These are phyloP conservation scores for Drosophila tristis DNA, from an alignment of 1,140 invertebrate species.

Conservation along the genomic window DNA sequence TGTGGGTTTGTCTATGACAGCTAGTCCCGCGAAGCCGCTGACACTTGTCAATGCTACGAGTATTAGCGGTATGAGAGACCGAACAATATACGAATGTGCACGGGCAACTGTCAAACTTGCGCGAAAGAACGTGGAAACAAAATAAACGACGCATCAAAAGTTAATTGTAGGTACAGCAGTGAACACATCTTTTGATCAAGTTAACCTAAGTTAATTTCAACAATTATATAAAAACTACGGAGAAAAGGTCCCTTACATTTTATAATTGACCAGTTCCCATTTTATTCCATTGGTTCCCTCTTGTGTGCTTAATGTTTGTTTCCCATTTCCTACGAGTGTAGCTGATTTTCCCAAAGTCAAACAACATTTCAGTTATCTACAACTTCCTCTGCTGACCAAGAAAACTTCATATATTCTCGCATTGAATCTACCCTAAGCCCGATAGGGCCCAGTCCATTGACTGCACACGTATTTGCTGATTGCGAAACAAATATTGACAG, in stretches of 20 bases:
- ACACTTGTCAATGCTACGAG: slow-evolving; percentile 68
- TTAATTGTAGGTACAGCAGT: no score
- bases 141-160: no score
- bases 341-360: slow-evolving; percentile 39
- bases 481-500: slow-evolving; percentile 80
- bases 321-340: slow-evolving; percentile 16
- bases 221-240: neutral
- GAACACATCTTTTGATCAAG: no score
- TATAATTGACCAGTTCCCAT: slow-evolving; percentile 36
- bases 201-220: neutral
- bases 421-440: slow-evolving; percentile 11
- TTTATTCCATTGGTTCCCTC: neutral
- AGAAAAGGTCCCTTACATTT: neutral
- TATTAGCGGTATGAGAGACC: slow-evolving; percentile 55
- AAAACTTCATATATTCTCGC: slow-evolving; percentile 32
- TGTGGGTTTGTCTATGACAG: slow-evolving; percentile 55
- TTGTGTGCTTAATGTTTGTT: slow-evolving; percentile 14
- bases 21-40: slow-evolving; percentile 55
- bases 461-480: slow-evolving; percentile 73
- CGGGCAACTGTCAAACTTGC: neutral
- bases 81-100: neutral
- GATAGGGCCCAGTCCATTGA: slow-evolving; percentile 32
- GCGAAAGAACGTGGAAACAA: no score
- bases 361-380: slow-evolving; percentile 60
- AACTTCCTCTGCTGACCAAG: slow-evolving; percentile 8